Base-by-base conservation (phyloP, 2,113 vertebrate genomes). In the Accipiter virgatus region DNA sequence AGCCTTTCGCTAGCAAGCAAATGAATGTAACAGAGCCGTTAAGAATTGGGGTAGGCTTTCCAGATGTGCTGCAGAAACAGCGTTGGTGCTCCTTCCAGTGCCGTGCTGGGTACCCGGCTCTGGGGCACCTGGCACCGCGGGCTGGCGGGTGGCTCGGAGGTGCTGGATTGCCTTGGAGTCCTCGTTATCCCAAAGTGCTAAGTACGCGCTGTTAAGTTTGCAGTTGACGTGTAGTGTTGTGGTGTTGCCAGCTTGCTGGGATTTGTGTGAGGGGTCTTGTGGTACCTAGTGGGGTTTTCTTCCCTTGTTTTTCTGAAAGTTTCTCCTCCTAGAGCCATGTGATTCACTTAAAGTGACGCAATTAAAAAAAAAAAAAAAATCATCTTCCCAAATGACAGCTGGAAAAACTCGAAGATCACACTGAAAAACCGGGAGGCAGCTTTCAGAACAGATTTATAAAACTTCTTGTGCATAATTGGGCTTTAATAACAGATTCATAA, bases 31-130 rank as follows among this genome's bases (percentile, higher is more conserved):
- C 21, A 11, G 45, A 66, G 59, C 27, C 17, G 1, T 9, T 16
- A n/a, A 15, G 40, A 38, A 4, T 2, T 14, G 58, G 52, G 23
- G 31, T 7, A 8, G 32, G 18, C 21, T 82, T 91, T 47, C 86
- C 67, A 68, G 74, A 85, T 85, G 73, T 29, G 1, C 27, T 31
- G 4, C 47, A 29, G 61, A 38, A 61, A 11, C 17, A 22, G 19
- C n/a, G 3, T 12, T 73, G 55, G 21, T 53, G 45, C 55, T 38
- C 31, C 53, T 89, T 43, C 67, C 74, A 50, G 48, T 5, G 26
- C 27, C 3, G 0, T 10, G 23, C 40, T 9, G 20, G 0, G 2
- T 7, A 6, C n/a, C 34, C 29, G 15, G 56, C 34, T 43, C n/a
- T 6, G 38, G 15, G 42, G 36, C 48, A 13, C 19, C 58, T 12